Evolutionary conservation across 2,888 invertebrate species (phyloP), one percentile per base, ranked within the genome.

Genomic region (Philaethria dido): DNA sequence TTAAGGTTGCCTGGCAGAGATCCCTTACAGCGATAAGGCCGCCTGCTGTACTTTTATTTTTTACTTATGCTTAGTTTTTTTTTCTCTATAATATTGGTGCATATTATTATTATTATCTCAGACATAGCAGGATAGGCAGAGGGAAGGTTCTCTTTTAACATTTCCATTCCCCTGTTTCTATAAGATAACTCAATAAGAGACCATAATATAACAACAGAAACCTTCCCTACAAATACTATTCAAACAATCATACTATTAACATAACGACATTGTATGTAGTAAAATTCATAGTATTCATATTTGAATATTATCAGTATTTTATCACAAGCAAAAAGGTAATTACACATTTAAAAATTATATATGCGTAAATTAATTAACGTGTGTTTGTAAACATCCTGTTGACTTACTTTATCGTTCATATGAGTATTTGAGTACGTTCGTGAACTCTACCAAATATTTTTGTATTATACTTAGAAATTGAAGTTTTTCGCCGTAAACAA

Each of bases 261-360:
- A n/a, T 48, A 48, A 48, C n/a, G 8, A 25, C 48, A n/a, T 16
- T 16, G 11, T 16, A 4, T 16, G 16, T 52, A 52, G 29, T 52
- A 52, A 52, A 52, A 52, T 52, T 52, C n/a, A 11, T 29, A 52
- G 29, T 52, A 52, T 29, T 22, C 22, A 47, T 3, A 13, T 45
- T 22, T 48, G 48, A 48, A 50, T 50, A 50, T 50, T 52, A 57
- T 57, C 22, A 42, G 22, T 57, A 42, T 57, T 57, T 42, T 42
- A 57, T 42, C 22, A 25, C 16, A 42, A 42, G 20, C n/a, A n/a
- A 25, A n/a, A 22, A 9, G 39, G 39, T 39, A 57, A 57, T 57
- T 57, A 57, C 22, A 42, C 42, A 42, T n/a, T 22, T 57, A 42
- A 22, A 22, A 13, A 22, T 42, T 42, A 57, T 57, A 42, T 57